Conservation (phyloP, 2,797 vertebrate species). For the Xenentodon cancila region DNA sequence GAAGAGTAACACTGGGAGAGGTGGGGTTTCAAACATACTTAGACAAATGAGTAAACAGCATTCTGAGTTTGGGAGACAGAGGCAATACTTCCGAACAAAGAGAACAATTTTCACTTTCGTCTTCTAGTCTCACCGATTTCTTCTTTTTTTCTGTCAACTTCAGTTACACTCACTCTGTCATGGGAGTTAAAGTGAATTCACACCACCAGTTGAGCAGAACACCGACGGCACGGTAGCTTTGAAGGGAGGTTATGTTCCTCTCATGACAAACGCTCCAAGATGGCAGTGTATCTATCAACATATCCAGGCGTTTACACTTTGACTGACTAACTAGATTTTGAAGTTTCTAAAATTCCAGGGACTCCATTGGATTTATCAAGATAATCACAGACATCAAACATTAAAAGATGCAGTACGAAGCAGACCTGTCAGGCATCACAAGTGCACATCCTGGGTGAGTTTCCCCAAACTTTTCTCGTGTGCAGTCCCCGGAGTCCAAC, state of each 20-base stretch:
- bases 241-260: background rate
- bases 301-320: no score
- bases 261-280: no score
- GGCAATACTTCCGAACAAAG: slow-evolving; percentile 42
- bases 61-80: slow-evolving; percentile 60
- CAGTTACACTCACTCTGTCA: slow-evolving; percentile 52
- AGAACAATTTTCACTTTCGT: slow-evolving; percentile 41
- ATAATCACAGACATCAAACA: no score
- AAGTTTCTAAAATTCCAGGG: no score
- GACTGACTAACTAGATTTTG: no score
- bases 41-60: slow-evolving; percentile 61
- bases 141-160: slow-evolving; percentile 31
- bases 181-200: slow-evolving; percentile 43
- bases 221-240: slow-evolving; percentile 12
- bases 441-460: no score
- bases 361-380: no score
- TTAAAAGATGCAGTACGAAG: no score
- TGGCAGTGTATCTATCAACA: no score
- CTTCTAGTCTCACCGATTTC: slow-evolving; percentile 18
- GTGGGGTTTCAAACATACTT: slow-evolving; percentile 76
- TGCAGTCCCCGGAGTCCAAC: no score
- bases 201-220: slow-evolving; percentile 47
- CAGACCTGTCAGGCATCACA: no score
- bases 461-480: no score
- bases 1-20: slow-evolving; percentile 68